These are phyloP conservation scores for Indicator indicator DNA, from an alignment of 2,113 vertebrate species.

Conservation along the genomic window DNA sequence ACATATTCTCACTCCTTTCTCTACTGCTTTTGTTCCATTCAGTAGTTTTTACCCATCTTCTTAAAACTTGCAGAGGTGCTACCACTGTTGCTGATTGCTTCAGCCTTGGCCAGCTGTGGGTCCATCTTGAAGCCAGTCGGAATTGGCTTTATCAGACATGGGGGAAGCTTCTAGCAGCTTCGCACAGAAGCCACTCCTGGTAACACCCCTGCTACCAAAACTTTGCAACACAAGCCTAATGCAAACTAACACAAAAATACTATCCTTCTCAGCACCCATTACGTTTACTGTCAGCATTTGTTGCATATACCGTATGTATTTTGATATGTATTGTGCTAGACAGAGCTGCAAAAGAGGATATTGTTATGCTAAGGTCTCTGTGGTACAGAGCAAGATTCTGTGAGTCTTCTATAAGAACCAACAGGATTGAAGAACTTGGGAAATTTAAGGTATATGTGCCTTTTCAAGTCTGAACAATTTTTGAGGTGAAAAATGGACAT, in stretches of 20 bases:
- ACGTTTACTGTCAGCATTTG: neutral
- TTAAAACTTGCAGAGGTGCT: neutral
- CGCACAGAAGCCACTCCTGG: too few species aligned
- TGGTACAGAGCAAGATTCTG: neutral
- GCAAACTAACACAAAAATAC: neutral
- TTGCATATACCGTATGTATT: neutral
- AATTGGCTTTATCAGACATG: neutral
- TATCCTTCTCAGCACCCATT: neutral
- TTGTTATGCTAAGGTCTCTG: neutral
- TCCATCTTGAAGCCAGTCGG: neutral
- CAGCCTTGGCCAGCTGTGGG: too few species aligned
- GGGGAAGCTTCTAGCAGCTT: neutral
- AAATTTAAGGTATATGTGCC: neutral
- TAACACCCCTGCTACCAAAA: too few species aligned
- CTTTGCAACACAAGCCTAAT: too few species aligned
- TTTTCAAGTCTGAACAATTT: neutral
- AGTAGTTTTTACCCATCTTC: too few species aligned
- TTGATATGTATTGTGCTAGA: neutral
- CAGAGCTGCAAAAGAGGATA: neutral
- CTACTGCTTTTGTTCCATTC: neutral
- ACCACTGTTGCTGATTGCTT: fast-evolving
- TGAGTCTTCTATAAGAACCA: neutral
- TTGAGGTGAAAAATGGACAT: neutral
- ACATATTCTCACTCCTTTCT: neutral
- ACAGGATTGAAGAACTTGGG: neutral